A percentile compares a stretch with the other conserved stretches of the same genome.
phyloP scores from a whole-genome alignment of 2,888 invertebrate genomes.

The Rhingia campestris region DNA sequence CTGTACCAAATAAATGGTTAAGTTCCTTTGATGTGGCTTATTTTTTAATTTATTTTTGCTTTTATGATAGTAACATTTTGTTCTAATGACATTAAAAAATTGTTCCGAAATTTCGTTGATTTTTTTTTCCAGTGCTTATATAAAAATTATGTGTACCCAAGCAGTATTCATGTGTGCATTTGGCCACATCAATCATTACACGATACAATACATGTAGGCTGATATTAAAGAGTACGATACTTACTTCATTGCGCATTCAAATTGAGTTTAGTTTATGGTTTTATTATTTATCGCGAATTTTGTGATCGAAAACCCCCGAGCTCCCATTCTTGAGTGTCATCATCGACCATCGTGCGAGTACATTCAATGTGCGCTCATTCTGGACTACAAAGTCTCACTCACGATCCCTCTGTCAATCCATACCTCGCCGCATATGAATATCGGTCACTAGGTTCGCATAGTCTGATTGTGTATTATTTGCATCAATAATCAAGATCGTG shows the following conservation, averaged over 20 bases:
- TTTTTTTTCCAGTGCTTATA: no score
- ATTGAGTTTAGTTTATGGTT: constrained; percentile 57
- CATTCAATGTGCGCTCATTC: constrained; percentile 25
- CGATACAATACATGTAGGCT: constrained; percentile 51
- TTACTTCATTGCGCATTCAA: constrained; percentile 66
- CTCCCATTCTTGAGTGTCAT: constrained; percentile 6
- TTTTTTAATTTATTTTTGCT: no score
- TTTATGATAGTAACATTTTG: no score
- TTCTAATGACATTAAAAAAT: no score
- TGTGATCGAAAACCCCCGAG: constrained; percentile 41
- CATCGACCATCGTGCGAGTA: constrained; percentile 1
- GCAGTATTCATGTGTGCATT: constrained; percentile 33
- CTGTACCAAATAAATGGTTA: no score
- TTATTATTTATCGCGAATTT: constrained; percentile 71
- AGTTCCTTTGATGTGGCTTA: no score
- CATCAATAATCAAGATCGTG: constrained; percentile 68
- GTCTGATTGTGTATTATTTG: constrained; percentile 47
- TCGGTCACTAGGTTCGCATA: constrained; percentile 73
- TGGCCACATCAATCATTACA: constrained; percentile 20
- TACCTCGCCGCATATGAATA: constrained; percentile 64
- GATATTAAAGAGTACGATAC: constrained; percentile 15
- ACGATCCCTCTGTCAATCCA: constrained; percentile 60
- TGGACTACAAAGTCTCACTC: constrained; percentile 16
- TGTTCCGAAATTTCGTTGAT: no score
- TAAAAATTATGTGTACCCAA: no score